phyloP scores from a whole-genome alignment of 1,140 invertebrate genomes.

The Atta colombica region DNA sequence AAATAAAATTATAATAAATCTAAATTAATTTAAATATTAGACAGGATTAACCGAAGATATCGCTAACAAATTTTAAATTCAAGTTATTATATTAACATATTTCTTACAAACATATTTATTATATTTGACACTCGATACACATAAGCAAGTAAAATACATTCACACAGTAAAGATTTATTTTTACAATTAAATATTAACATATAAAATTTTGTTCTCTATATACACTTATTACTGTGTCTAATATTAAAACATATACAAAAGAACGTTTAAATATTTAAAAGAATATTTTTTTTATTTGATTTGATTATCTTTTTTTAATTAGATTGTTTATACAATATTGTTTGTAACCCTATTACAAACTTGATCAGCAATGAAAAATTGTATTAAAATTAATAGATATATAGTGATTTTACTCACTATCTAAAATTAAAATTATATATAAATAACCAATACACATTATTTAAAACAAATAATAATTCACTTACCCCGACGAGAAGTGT shows the following conservation, averaged over 20 bases:
- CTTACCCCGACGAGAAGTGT: slow-evolving; percentile 72
- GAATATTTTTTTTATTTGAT: background rate
- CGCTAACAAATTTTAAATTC: background rate
- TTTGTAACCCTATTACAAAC: background rate
- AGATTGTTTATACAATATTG: background rate
- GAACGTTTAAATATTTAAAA: background rate
- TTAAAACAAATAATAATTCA: background rate
- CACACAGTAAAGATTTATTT: background rate
- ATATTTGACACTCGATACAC: background rate
- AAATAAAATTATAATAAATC: too few species aligned
- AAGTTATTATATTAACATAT: background rate
- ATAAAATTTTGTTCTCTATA: too few species aligned
- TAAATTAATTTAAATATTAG: background rate
- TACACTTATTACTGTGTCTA: too few species aligned
- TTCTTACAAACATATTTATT: background rate
- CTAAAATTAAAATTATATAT: slow-evolving; percentile 61
- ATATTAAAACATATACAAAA: too few species aligned
- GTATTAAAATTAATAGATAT: slow-evolving; percentile 78
- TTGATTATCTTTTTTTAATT: background rate
- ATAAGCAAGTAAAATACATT: background rate
- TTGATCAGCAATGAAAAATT: slow-evolving; percentile 64
- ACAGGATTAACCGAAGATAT: background rate
- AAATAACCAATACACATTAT: background rate
- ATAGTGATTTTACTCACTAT: slow-evolving; percentile 71
- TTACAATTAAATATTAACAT: background rate